Base-by-base conservation (phyloP, 1,140 invertebrate species). In the Diorhabda elongata region DNA sequence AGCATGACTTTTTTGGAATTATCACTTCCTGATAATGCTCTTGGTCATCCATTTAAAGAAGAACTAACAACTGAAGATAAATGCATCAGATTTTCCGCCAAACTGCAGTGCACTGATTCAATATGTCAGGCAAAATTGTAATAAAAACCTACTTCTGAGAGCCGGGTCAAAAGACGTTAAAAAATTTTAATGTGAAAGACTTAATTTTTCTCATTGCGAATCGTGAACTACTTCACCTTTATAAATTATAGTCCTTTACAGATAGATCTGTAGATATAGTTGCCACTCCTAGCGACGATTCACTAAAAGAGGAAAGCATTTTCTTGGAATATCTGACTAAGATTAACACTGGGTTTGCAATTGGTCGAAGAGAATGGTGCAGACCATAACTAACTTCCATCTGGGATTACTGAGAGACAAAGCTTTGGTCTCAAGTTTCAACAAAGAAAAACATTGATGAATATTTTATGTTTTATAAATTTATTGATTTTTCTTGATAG, bases 91-190 rank as follows among this genome's bases (percentile, higher is more conserved):
- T 26, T 1, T 26, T 26, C 1, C 26, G 26, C 76, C 77, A 70
- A 81, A 81, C 64, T 76, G 74, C 65, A 79, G 76, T 70, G 70
- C 80, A 66, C 72, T 77, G 66, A 80, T 82, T 68, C 79, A 69
- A n/a, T n/a, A n/a, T n/a, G n/a, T n/a, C n/a, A 77, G 76, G 70
- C 77, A 76, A 77, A 71, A 79, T 58, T 79, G 76, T 71, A 77
- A 77, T 41, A 77, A 74, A 9, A 7, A 57, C 52, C 5, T 26
- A 42, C 8, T 44, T 41, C 26, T 26, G 26, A 26, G 26, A 26
- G 26, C 26, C 26, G 26, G 26, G 26, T 26, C 26, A 26, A 26
- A 26, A 26, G 26, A 76, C 72, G 7, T 73, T 74, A 75, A 76
- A 77, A 75, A 71, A 78, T 52, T 68, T 68, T 42, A 62, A 63